Conservation (phyloP, 2,888 invertebrate genomes). For the Lordiphosa fenestrarum region DNA sequence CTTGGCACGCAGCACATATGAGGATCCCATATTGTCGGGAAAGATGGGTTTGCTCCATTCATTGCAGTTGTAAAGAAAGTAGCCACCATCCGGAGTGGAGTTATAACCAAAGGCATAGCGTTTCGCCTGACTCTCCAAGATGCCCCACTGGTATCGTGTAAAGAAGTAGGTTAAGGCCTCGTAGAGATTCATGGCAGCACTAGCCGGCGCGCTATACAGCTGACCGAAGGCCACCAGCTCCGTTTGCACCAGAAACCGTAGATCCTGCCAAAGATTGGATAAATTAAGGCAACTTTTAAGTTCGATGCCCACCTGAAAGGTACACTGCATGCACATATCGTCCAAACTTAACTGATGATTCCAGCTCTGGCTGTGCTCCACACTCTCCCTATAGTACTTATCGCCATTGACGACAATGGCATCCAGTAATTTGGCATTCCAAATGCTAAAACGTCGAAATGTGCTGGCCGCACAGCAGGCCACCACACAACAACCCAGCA, state of each 20-base stretch:
- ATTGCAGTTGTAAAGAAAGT: slow-evolving; percentile 85
- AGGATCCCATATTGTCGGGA: slow-evolving; percentile 82
- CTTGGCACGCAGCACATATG: slow-evolving; percentile 83
- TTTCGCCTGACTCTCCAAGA: slow-evolving; percentile 82
- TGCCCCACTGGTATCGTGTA: slow-evolving; percentile 81
- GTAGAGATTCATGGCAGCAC: slow-evolving; percentile 83
- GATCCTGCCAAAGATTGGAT: slow-evolving; percentile 73
- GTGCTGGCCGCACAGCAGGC: slow-evolving; percentile 83
- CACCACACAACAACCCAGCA: slow-evolving; percentile 83
- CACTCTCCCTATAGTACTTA: slow-evolving; percentile 82
- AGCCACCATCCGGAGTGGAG: slow-evolving; percentile 80
- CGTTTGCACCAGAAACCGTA: slow-evolving; percentile 82
- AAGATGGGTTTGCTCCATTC: slow-evolving; percentile 83
- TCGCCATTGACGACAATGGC: slow-evolving; percentile 84
- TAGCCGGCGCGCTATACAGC: slow-evolving; percentile 80
- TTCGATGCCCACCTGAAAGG: slow-evolving; percentile 78
- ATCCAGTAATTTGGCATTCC: slow-evolving; percentile 84
- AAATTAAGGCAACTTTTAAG: no score
- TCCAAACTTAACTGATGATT: slow-evolving; percentile 82
- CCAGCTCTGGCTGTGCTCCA: slow-evolving; percentile 78
- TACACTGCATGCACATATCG: slow-evolving; percentile 82
- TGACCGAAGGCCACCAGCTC: slow-evolving; percentile 83
- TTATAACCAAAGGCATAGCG: slow-evolving; percentile 82
- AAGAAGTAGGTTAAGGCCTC: slow-evolving; percentile 84
- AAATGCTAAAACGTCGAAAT: slow-evolving; percentile 82